Evolutionary conservation across 2,888 invertebrate genomes (phyloP), one percentile per base, ranked within the genome.

Genomic region (Aromia moschata): DNA sequence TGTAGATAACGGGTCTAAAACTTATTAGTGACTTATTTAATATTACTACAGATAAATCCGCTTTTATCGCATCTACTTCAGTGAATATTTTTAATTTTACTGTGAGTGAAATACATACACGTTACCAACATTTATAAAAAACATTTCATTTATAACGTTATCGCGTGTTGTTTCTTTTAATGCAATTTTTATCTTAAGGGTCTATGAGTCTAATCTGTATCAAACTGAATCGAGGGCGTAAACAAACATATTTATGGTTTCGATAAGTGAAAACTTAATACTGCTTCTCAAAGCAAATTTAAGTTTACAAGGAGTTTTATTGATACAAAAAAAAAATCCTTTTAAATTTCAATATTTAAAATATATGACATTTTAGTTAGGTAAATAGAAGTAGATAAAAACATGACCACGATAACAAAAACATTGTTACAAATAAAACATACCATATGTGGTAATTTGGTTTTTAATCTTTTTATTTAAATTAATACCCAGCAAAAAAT

Each of bases 1-100:
- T 53, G 11, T 43, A 53, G 53, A 53, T 53, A 53, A 53, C 41
- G 43, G 53, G 31, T 36, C 53, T 36, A 16, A 31, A 43, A 43
- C 53, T 53, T 41, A 41, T n/a, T 53, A 36, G 33, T 53, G 41
- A 41, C 36, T 53, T 43, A 43, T 53, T 43, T 53, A 53, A 43
- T 53, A 36, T 53, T 53, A 43, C 31, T 31, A 14, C 31, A 18
- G 53, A 53, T 53, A 53, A 53, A 44, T 43, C 17, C 10, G 18
- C 43, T 53, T 43, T 53, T 44, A 41, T 43, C 36, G 43, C 33
- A 53, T 53, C 18, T 49, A 9, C 15, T 49, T 14, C 2, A 11
- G 20, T 18, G 18, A 38, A 49, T 49, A 40, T 38, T 49, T 49
- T 38, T 10, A 20, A 38, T 30, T 49, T 38, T 25, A 25, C 38